These are phyloP conservation scores for Xiphophorus birchmanni DNA, from an alignment of 2,797 vertebrate genomes.

Conservation along the genomic window DNA sequence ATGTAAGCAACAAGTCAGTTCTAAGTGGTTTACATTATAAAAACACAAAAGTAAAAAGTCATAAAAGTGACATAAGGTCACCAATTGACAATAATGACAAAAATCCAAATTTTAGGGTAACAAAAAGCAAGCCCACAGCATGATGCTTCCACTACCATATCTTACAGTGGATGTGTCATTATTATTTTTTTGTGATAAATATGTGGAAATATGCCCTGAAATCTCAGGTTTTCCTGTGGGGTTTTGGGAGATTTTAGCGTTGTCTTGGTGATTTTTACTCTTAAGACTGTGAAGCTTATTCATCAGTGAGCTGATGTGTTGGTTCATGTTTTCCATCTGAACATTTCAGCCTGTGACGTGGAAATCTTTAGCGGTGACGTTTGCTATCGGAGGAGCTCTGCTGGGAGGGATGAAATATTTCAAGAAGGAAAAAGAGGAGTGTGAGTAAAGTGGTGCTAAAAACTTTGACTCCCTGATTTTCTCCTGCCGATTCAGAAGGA, in stretches of 20 bases:
- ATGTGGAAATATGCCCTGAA: background rate
- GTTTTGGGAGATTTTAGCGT: background rate
- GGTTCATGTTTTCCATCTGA: constrained; percentile 17
- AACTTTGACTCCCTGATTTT: background rate
- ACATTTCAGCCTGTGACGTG: constrained; percentile 89
- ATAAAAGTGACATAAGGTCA: too few relatives aligned
- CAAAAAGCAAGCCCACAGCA: background rate
- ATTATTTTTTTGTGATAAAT: background rate
- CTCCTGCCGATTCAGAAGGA: too few relatives aligned
- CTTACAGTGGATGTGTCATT: background rate
- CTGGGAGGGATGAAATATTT: constrained; percentile 88
- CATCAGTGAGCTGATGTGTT: background rate
- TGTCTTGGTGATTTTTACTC: background rate
- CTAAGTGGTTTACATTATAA: too few relatives aligned
- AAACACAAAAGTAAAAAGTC: too few relatives aligned
- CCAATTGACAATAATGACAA: background rate
- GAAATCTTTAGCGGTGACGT: constrained; percentile 89
- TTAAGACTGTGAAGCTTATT: too few relatives aligned
- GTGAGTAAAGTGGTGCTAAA: constrained; percentile 74
- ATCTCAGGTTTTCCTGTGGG: background rate
- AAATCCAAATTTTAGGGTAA: background rate
- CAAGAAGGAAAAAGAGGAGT: constrained; percentile 88
- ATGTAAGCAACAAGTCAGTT: too few relatives aligned
- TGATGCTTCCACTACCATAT: background rate
- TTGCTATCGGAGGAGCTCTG: constrained; percentile 86